Base-by-base conservation (phyloP, 2,113 vertebrate species). In the Rhea americana region DNA sequence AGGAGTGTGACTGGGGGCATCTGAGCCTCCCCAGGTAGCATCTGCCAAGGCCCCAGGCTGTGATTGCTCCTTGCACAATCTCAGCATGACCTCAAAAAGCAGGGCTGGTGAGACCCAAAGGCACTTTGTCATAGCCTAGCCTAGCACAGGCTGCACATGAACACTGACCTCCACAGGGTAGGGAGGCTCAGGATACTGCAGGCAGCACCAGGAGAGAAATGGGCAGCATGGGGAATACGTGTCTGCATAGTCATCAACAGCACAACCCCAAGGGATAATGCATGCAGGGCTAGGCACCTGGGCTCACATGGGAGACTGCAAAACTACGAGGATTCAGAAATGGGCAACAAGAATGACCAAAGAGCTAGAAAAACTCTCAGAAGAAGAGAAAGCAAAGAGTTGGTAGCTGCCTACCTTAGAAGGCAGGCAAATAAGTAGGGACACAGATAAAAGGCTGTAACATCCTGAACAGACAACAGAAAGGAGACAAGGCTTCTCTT, bases 121-220 rank as follows among this genome's bases (percentile, higher is more conserved):
- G n/a, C 55, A 51, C 30, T 56, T 15, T 21, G 28, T 75, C 58
- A 32, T 0, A 0, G 58, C 8, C 30, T 18, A n/a, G 20, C 51
- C 72, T 9, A 55, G 58, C 59, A 82, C 51, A 4, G 0, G 4
- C 11, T 32, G 24, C 18, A 7, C 30, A 19, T 28, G 11, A 20
- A 51, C 45, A 11, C 37, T 3, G 0, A 39, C 6, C 41, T 12
- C 16, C 10, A 0, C 0, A 6, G n/a, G 9, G 13, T 2, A 6
- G 30, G 48, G 48, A 35, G 15, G 4, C 19, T 16, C 73, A 32
- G 26, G 53, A 14, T 22, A 66, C 70, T 4, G 2, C 35, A 8
- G 35, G 66, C 32, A 41, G 26, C 21, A 37, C 53, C 0, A 0
- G 14, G 5, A 55, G 17, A 7, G 0, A 20, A 48, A 48, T 0